Conservation (phyloP, 2,113 vertebrate genomes). For the Peucedramus taeniatus region DNA sequence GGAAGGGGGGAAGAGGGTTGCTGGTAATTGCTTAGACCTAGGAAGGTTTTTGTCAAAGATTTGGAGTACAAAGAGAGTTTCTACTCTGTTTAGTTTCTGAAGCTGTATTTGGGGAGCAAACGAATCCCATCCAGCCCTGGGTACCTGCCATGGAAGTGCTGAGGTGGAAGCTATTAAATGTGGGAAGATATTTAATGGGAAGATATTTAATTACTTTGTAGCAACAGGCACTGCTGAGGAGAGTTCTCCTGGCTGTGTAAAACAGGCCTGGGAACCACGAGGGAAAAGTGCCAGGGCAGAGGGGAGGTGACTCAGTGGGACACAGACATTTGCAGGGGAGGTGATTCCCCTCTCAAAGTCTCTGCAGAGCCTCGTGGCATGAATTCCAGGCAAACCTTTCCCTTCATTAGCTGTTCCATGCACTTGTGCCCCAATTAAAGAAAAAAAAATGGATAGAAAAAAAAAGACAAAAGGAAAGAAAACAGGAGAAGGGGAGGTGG, state of each 20-base stretch:
- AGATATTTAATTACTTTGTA: not conserved
- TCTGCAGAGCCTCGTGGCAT: not conserved
- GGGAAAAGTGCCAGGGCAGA: not conserved
- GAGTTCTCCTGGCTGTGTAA: not conserved
- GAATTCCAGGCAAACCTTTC: not conserved
- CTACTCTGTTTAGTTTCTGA: not conserved
- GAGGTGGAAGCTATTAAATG: not conserved
- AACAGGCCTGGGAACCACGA: not conserved
- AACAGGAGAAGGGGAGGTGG: fast-evolving
- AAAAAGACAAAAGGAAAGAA: not conserved
- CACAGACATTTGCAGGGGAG: not conserved
- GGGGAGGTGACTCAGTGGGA: not conserved
- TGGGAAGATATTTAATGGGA: not conserved
- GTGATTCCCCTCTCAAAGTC: not conserved
- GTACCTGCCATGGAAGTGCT: not conserved
- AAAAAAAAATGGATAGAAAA: not conserved
- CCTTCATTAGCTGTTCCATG: not conserved
- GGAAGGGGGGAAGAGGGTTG: not conserved
- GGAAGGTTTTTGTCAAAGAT: not conserved
- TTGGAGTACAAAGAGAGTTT: not conserved
- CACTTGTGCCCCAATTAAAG: not conserved
- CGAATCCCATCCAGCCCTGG: not conserved
- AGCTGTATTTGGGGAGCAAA: not conserved
- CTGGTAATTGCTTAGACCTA: not conserved
- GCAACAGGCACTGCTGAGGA: not conserved